Conservation (phyloP, 35 echinoderm and acorn worm genomes). For the Ophioderma brevispina region DNA sequence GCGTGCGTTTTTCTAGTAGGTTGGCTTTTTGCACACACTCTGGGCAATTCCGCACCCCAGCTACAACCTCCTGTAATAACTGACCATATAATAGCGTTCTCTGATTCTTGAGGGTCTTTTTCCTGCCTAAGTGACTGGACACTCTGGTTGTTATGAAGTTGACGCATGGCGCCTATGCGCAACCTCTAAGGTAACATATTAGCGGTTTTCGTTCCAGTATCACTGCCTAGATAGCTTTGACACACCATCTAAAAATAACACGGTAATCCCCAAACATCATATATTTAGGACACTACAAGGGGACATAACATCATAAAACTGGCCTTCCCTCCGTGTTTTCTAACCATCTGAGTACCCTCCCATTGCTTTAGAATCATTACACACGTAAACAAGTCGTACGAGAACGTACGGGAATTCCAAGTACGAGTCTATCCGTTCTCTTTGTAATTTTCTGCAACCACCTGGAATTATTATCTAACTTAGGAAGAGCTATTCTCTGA, state of each 20-base stretch:
- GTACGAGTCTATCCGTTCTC: too few relatives aligned
- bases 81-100: constrained; percentile 1
- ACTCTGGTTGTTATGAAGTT: neutral
- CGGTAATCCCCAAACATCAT: neutral
- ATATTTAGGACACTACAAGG: constrained; percentile 1
- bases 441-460: too few relatives aligned
- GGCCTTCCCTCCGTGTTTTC: neutral
- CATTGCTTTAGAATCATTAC: too few relatives aligned
- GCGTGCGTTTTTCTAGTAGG: neutral
- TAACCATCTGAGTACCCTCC: neutral
- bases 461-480: too few relatives aligned
- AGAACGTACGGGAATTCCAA: too few relatives aligned
- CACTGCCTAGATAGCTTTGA: neutral
- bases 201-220: neutral
- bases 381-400: too few relatives aligned
- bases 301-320: neutral
- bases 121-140: neutral
- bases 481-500: too few relatives aligned
- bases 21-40: neutral
- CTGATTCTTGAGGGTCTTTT: constrained; percentile 4
- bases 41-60: neutral
- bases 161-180: neutral
- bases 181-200: neutral
- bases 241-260: neutral
- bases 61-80: neutral